Evolutionary conservation across 1,140 invertebrate genomes (phyloP).

Genomic region (Coenobita brevimanus): DNA sequence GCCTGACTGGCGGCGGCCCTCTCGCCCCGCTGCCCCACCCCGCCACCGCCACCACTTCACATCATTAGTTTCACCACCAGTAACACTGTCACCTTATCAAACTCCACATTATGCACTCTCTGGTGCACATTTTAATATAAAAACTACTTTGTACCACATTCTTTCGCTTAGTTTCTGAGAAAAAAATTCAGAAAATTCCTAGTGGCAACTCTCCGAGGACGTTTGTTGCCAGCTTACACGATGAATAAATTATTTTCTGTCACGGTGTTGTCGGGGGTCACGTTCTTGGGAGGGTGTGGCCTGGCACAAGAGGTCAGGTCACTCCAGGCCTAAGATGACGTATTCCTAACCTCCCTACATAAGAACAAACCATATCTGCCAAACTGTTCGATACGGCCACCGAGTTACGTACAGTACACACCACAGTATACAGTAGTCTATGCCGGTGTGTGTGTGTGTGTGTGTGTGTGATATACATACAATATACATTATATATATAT

Average conservation of each 20-base stretch:
- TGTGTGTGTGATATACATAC: too few species aligned
- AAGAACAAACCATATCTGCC: too few species aligned
- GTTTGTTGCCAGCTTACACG: conserved; percentile 48
- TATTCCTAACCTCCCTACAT: not conserved
- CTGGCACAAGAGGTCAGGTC: conserved; percentile 16
- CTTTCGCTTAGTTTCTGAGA: not conserved
- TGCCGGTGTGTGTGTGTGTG: too few species aligned
- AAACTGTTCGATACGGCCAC: too few species aligned
- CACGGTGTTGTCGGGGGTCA: conserved; percentile 50
- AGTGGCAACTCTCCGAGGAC: conserved; percentile 13
- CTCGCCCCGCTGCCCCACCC: not conserved
- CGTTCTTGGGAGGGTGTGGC: conserved; percentile 25
- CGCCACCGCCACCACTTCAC: not conserved
- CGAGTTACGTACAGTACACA: too few species aligned
- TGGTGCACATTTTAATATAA: not conserved
- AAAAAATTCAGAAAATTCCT: not conserved
- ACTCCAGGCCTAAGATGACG: not conserved
- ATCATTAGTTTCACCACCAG: not conserved
- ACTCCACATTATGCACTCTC: too few species aligned
- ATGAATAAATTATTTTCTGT: conserved; percentile 58
- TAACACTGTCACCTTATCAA: not conserved
- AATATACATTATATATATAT: too few species aligned
- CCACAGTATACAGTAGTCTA: too few species aligned
- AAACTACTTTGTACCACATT: not conserved
- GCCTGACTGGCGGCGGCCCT: conserved; percentile 8